Evolutionary conservation across 2,113 vertebrate species (phyloP).

Genomic region (Pedionomus torquatus): DNA sequence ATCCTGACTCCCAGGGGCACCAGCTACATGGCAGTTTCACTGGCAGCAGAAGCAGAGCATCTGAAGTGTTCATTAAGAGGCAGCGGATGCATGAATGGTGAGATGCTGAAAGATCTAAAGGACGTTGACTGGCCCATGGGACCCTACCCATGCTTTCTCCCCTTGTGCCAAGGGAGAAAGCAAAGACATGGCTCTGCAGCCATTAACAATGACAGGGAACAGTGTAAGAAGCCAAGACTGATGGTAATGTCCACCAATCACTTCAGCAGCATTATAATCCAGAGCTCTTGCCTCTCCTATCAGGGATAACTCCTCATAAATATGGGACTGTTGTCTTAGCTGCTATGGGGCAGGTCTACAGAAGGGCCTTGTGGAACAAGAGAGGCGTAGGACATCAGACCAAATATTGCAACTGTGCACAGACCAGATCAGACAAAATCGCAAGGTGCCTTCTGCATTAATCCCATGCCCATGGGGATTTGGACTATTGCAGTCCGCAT

Average conservation of each 20-base stretch:
- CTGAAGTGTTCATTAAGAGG: background rate
- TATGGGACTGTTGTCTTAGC: background rate
- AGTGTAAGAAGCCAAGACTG: background rate
- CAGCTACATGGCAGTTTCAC: background rate
- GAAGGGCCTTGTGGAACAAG: background rate
- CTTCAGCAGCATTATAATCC: background rate
- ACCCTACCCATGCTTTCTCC: too few relatives aligned
- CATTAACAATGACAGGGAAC: background rate
- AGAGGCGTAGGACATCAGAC: background rate
- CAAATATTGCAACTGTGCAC: background rate
- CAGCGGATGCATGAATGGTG: background rate
- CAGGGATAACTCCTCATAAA: background rate
- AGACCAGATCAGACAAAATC: background rate
- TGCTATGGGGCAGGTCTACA: background rate
- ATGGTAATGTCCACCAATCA: background rate
- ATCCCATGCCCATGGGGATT: background rate
- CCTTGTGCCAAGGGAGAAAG: background rate
- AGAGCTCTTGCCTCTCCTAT: background rate
- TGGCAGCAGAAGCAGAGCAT: background rate
- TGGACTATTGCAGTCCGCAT: background rate
- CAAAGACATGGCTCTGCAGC: background rate
- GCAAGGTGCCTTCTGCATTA: background rate
- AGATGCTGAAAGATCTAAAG: background rate
- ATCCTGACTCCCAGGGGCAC: background rate
- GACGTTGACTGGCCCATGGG: fast-evolving